Conservation (phyloP, 1,140 invertebrate species). For the Polyergus mexicanus region DNA sequence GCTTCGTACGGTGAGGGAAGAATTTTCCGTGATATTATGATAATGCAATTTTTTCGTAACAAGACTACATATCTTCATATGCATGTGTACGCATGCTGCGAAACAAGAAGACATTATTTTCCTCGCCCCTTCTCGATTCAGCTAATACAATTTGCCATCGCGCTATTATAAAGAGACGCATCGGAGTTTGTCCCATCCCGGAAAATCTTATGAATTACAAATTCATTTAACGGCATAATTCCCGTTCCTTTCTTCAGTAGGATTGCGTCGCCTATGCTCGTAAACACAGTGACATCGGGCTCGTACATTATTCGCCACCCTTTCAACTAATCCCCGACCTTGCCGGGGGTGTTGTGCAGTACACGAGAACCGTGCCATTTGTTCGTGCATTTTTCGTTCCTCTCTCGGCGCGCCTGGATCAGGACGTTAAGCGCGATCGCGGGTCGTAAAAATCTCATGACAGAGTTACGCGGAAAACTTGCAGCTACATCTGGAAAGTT, state of each 20-base stretch:
- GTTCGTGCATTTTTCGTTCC: constrained; percentile 34
- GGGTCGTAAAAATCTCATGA: constrained; percentile 50
- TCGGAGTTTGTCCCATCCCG: background rate
- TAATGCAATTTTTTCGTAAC: constrained; percentile 57
- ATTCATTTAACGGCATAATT: constrained; percentile 66
- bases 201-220: constrained; percentile 70
- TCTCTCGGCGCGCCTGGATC: background rate
- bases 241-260: background rate
- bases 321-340: constrained; percentile 1
- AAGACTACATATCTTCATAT: constrained; percentile 14
- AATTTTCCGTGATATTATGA: constrained; percentile 51
- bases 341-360: background rate
- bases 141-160: background rate
- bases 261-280: constrained; percentile 9
- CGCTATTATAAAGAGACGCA: constrained; percentile 26
- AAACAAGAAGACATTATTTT: constrained; percentile 32
- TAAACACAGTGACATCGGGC: constrained; percentile 43
- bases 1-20: constrained; percentile 5
- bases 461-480: constrained; percentile 24
- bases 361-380: constrained; percentile 23
- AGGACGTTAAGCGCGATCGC: constrained; percentile 37
- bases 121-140: background rate
- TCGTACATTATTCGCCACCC: constrained; percentile 31
- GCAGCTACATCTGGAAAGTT: background rate
- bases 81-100: background rate